Percentiles rank a stretch among this genome's conserved stretches.
These are phyloP conservation scores for Melanostigma gelatinosum DNA, from an alignment of 2,113 vertebrate species.

Conservation along the genomic window DNA sequence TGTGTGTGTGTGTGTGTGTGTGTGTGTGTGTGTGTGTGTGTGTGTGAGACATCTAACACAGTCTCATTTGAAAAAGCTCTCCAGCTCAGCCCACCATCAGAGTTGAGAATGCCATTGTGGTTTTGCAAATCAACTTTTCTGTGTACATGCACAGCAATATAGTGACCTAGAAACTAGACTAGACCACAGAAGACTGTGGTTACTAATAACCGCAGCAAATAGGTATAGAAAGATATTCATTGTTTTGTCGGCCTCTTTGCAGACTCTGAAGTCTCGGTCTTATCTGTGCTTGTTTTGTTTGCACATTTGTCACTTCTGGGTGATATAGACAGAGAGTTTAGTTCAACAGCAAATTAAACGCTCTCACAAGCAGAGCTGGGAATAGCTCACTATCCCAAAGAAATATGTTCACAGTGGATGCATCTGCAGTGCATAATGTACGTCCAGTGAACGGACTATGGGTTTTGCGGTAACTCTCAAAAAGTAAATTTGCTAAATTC, in stretches of 20 bases:
- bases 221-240: background rate
- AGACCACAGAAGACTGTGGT: constrained; percentile 1
- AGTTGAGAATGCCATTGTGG: background rate
- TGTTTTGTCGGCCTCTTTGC: background rate
- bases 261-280: background rate
- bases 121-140: background rate
- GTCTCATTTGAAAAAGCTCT: background rate
- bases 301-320: background rate
- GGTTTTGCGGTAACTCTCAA: background rate
- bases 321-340: background rate
- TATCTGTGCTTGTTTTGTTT: background rate
- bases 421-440: background rate
- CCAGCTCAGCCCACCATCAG: background rate
- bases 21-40: background rate
- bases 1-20: background rate
- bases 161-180: background rate
- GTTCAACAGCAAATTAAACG: background rate
- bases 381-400: background rate
- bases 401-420: background rate
- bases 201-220: background rate
- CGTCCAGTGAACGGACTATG: background rate
- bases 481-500: background rate
- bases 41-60: background rate
- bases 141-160: background rate
- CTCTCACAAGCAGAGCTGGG: background rate